Base-by-base conservation (phyloP, 1,140 invertebrate species). In the Maconellicoccus hirsutus region DNA sequence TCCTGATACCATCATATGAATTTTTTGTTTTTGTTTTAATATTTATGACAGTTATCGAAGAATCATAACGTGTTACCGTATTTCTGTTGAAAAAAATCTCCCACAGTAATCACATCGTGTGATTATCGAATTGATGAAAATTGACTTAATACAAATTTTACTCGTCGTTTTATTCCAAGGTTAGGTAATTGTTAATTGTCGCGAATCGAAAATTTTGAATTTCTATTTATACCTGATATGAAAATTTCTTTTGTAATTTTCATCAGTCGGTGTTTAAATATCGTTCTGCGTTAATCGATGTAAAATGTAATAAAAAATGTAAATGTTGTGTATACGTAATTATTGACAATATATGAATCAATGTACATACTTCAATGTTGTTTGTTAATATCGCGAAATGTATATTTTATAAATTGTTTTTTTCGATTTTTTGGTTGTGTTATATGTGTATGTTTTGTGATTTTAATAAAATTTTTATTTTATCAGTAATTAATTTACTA, bases 371-470 rank as follows among this genome's bases (percentile, higher is more conserved):
- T 23, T 66, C 25, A 26, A 25, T 66, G 61, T 66, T 66, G 21
- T 66, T 52, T 52, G 19, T 66, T 23, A 25, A 66, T 66, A 66
- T 2, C 61, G 22, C 21, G 4, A 66, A 25, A 23, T 19, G 61
- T 19, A 19, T 66, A 19, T 66, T 66, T 66, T 66, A 66, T 66
- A 66, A 66, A 66, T 66, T 66, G 1, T 2, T 25, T 66, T 23
- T 26, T 22, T 66, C 19, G 16, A 25, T 66, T 66, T 66, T 66
- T 66, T 25, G 61, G 61, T 66, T 66, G 61, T 66, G 61, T 66
- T 66, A 66, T 66, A 66, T 66, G 61, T 66, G 25, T 66, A 66
- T 66, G 61, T 66, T 66, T 66, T 66, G 61, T 66, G 61, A 26
- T 66, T 66, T 66, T 22, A 66, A 25, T 66, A 66, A 66, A 61